Percentiles rank a stretch among this genome's conserved stretches.
Conservation (phyloP, 2,113 vertebrate species). For the Picathartes gymnocephalus region DNA sequence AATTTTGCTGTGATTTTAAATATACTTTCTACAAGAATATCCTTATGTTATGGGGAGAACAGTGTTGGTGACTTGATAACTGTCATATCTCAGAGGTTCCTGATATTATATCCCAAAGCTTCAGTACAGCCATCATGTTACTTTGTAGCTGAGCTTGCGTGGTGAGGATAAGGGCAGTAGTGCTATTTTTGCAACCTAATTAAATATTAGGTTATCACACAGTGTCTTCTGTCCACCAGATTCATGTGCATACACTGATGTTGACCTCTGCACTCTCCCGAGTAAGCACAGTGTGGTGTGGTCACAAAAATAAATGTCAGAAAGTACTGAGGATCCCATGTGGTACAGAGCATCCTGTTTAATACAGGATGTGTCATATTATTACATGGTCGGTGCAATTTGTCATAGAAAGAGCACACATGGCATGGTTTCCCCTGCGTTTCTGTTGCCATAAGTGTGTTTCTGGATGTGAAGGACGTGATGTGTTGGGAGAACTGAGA, state of each 20-base stretch:
- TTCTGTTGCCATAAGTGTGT: not conserved
- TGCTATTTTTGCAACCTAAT: not conserved
- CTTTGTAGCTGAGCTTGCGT: not conserved
- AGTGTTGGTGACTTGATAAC: not conserved
- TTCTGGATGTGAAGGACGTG: not conserved
- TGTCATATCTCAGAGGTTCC: not conserved
- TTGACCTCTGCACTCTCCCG: conserved; percentile 1
- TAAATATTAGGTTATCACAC: conserved; percentile 21
- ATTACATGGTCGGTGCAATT: not conserved
- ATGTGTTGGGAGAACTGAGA: not conserved
- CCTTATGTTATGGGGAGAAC: not conserved
- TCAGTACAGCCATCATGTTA: not conserved
- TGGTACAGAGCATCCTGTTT: not conserved
- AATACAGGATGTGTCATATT: not conserved
- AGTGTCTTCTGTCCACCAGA: not conserved
- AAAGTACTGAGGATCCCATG: not conserved
- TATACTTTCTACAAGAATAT: not conserved
- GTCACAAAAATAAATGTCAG: not conserved
- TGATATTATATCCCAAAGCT: not conserved
- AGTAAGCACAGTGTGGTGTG: not conserved
- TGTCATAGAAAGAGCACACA: not conserved
- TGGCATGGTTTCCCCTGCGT: not conserved
- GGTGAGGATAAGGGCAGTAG: not conserved
- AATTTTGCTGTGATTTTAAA: not conserved
- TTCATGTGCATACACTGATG: not conserved